Evolutionary conservation across 2,888 invertebrate species (phyloP).

Genomic region (Lissonota sp.): DNA sequence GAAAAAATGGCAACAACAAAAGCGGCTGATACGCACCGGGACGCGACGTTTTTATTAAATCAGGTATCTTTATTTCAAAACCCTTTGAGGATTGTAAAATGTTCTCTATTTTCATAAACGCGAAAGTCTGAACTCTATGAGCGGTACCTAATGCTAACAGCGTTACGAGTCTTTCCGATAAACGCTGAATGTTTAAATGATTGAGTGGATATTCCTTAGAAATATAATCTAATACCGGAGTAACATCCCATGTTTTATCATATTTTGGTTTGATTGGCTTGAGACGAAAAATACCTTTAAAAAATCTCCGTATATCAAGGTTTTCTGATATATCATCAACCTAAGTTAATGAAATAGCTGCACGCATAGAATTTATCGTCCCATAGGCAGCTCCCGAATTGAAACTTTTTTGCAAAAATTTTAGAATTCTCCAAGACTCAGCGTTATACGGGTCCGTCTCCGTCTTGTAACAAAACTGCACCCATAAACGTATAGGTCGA

Average conservation of each 20-base stretch:
- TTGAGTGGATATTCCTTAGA: neutral
- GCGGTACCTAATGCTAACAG: conserved; percentile 43
- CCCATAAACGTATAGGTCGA: conserved; percentile 8
- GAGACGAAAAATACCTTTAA: conserved; percentile 42
- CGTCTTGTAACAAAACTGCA: conserved; percentile 4
- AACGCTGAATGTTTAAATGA: conserved; percentile 20
- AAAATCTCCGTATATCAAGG: conserved; percentile 24
- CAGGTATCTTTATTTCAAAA: conserved; percentile 46
- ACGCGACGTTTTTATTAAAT: conserved; percentile 45
- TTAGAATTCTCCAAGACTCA: neutral
- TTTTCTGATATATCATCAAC: conserved; percentile 1
- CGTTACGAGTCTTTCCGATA: conserved; percentile 43
- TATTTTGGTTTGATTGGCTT: conserved; percentile 37
- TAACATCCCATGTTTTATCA: conserved; percentile 42
- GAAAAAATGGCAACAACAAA: conserved; percentile 19
- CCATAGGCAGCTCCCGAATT: conserved; percentile 42
- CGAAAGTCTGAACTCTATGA: conserved; percentile 38
- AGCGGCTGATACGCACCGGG: conserved; percentile 38
- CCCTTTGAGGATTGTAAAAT: conserved; percentile 1
- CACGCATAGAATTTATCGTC: conserved; percentile 44
- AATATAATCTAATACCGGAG: conserved; percentile 18
- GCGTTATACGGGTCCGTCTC: neutral
- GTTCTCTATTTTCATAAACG: conserved; percentile 33
- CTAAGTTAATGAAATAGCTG: conserved; percentile 45
- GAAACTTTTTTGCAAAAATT: conserved; percentile 37